Conservation (phyloP, 2,113 vertebrate species). For the Myrmophylax atrothorax region DNA sequence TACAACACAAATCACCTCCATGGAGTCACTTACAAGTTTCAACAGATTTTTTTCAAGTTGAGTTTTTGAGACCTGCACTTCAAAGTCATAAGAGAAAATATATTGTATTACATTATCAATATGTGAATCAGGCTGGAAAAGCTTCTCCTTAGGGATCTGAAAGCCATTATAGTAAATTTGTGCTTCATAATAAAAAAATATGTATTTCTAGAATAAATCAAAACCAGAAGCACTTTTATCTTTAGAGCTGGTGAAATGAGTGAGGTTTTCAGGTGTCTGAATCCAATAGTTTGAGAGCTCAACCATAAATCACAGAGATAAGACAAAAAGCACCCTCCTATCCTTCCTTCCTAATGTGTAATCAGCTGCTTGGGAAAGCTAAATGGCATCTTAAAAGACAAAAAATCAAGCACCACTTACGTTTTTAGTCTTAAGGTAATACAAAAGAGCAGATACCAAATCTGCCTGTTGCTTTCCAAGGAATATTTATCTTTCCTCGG, state of each 20-base stretch:
- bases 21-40: neutral
- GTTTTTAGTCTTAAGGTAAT: neutral
- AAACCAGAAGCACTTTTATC: slow-evolving; percentile 47
- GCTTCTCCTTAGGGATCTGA: slow-evolving; percentile 21
- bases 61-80: slow-evolving; percentile 7
- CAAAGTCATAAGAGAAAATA: slow-evolving; percentile 8
- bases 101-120: slow-evolving; percentile 25
- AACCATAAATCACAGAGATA: slow-evolving; percentile 28
- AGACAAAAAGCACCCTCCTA: neutral
- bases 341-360: neutral
- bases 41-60: neutral
- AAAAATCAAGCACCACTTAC: neutral
- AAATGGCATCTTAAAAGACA: slow-evolving; percentile 5
- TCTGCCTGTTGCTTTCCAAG: neutral
- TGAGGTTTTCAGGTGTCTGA: slow-evolving; percentile 20
- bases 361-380: slow-evolving; percentile 18
- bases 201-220: slow-evolving; percentile 50
- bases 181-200: slow-evolving; percentile 37
- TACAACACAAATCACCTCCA: neutral
- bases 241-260: slow-evolving; percentile 19
- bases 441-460: neutral
- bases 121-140: slow-evolving; percentile 32
- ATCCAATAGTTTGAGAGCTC: neutral
- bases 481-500: neutral
- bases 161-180: slow-evolving; percentile 45